Base-by-base conservation (phyloP, 1,140 invertebrate genomes). In the Centruroides vittatus region DNA sequence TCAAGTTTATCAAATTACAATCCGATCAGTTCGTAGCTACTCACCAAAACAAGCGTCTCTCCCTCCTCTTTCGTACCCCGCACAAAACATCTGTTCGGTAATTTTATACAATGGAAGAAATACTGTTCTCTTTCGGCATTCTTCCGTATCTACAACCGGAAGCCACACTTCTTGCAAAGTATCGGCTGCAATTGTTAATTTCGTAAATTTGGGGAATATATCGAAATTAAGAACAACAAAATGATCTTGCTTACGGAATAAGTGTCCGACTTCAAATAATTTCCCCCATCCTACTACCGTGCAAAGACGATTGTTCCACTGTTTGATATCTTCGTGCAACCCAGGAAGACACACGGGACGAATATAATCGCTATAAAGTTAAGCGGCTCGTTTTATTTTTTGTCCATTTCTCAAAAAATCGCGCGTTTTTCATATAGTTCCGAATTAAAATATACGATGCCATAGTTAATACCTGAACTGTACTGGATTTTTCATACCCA, bases 21-120 rank as follows among this genome's bases (percentile, higher is more conserved):
- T 41, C 8, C 41, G 7, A 63, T 60, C 11, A 23, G 8, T 23
- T 9, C 23, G 49, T 51, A 3, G 8, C 5, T 12, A 57, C 58
- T 13, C 62, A 67, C 66, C 52, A 88, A n/a, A 81, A 73, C 89
- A 93, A 0, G 89, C 89, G 71, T 93, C 89, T 48, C 79, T 71
- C 5, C 81, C 80, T n/a, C 82, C 82, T 5, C 82, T 79, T 48
- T 78, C 78, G 71, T 83, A 86, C 0, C 89, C 89, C 4, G 89
- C 89, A 69, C 89, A 92, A 70, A 92, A 86, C 89, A 92, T 92
- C 70, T 90, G 85, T 36, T 87, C 82, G 0, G 88, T 90, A 9
- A 65, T 65, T 41, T 60, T 65, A 68, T 89, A 90, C 8, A 85
- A 72, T 9, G 84, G 84, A 35, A 90, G 75, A 64, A 89, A 85